Evolutionary conservation across 2,113 vertebrate species (phyloP).

Genomic region (Nesoenas mayeri): DNA sequence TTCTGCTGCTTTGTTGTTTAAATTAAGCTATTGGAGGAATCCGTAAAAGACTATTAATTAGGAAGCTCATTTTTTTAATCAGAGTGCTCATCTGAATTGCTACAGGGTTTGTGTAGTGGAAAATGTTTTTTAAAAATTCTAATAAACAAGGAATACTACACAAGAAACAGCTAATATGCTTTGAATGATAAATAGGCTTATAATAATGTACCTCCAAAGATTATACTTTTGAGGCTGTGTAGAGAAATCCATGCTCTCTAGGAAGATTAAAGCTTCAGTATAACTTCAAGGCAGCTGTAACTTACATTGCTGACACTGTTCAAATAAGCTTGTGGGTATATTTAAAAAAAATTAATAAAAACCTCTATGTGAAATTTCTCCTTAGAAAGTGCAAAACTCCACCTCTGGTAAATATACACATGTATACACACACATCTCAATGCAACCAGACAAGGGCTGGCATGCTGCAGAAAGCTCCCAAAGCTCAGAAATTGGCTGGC

Average conservation of each 20-base stretch:
- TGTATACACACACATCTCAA: not conserved
- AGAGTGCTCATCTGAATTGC: conserved; percentile 1
- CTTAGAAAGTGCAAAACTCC: not conserved
- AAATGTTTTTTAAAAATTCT: not conserved
- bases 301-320: not conserved
- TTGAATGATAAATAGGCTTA: conserved; percentile 36
- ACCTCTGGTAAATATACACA: not conserved
- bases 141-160: not conserved
- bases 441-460: not conserved
- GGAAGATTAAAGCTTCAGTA: conserved; percentile 15
- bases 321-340: not conserved
- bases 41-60: conserved; percentile 16
- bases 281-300: not conserved
- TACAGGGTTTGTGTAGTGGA: not conserved
- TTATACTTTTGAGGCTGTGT: not conserved
- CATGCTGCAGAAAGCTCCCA: not conserved
- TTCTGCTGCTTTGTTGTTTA: conserved; percentile 33
- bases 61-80: not conserved
- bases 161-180: not conserved
- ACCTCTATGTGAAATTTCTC: not conserved
- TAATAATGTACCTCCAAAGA: not conserved
- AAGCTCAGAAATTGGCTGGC: not conserved
- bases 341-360: not conserved
- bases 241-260: not conserved
- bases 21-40: conserved; percentile 36